phyloP scores from a whole-genome alignment of 1,140 invertebrate genomes.

The Tetranychus cinnabarinus region DNA sequence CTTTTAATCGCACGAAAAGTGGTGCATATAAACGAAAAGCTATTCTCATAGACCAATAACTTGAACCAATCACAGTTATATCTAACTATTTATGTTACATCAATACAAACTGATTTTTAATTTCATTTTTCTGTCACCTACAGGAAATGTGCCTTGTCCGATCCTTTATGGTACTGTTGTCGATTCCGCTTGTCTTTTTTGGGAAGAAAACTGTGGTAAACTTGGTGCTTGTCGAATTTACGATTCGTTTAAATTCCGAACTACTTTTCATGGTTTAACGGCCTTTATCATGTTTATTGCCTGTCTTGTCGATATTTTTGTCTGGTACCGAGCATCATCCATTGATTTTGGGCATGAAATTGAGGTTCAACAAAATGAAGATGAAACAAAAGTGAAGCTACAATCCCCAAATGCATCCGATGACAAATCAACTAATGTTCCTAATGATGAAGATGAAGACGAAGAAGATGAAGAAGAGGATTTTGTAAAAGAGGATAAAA shows the following conservation, averaged over 20 bases:
- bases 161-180: conserved; percentile 75
- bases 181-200: conserved; percentile 67
- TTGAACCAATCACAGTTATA: no score
- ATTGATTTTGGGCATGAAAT: conserved; percentile 38
- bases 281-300: conserved; percentile 51
- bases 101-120: background rate
- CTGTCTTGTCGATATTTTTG: conserved; percentile 52
- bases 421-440: no score
- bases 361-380: background rate
- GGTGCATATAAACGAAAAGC: no score
- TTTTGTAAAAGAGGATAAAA: no score
- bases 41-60: no score
- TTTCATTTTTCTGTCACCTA: conserved; percentile 9
- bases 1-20: no score
- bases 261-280: conserved; percentile 67
- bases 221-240: conserved; percentile 58
- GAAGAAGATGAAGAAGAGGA: no score
- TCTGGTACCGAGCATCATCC: conserved; percentile 53
- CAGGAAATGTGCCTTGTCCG: conserved; percentile 66
- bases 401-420: no score
- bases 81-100: no score
- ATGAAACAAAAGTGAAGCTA: no score
- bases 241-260: conserved; percentile 52
- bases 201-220: conserved; percentile 53
- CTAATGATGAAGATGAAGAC: no score